These are phyloP conservation scores for Microplitis mediator DNA, from an alignment of 1,140 invertebrate genomes.

Conservation along the genomic window DNA sequence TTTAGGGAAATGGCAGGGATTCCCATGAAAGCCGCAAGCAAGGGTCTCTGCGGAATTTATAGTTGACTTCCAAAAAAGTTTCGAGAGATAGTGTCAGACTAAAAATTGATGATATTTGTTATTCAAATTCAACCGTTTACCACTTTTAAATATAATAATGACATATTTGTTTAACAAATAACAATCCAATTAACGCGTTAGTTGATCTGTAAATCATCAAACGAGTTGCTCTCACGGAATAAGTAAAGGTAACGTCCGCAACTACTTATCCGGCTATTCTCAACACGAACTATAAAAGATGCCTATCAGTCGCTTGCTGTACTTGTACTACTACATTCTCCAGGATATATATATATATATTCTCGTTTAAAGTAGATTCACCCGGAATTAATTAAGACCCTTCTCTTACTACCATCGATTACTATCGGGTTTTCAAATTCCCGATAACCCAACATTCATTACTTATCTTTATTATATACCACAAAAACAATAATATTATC, in stretches of 20 bases:
- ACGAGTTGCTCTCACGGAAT: background rate
- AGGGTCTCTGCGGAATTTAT: constrained; percentile 23
- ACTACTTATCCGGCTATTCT: background rate
- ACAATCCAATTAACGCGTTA: background rate
- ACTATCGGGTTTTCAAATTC: constrained; percentile 23
- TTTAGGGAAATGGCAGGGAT: constrained; percentile 32
- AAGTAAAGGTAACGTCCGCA: constrained; percentile 8
- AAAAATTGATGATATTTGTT: constrained; percentile 10
- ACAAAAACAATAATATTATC: background rate
- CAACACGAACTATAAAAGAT: constrained; percentile 21
- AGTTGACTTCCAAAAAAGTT: constrained; percentile 26
- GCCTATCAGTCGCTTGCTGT: constrained; percentile 1
- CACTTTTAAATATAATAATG: background rate
- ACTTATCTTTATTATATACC: background rate
- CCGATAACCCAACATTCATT: constrained; percentile 16
- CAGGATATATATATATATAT: no score
- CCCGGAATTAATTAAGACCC: constrained; percentile 30
- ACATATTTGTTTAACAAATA: background rate
- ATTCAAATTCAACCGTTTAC: background rate
- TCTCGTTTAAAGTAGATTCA: constrained; percentile 22
- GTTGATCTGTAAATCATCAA: background rate
- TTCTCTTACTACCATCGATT: constrained; percentile 24
- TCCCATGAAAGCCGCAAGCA: constrained; percentile 13
- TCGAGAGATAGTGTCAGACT: background rate
- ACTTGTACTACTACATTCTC: no score